These are phyloP conservation scores for Onychostruthus taczanowskii DNA, from an alignment of 2,113 vertebrate genomes.

Conservation along the genomic window DNA sequence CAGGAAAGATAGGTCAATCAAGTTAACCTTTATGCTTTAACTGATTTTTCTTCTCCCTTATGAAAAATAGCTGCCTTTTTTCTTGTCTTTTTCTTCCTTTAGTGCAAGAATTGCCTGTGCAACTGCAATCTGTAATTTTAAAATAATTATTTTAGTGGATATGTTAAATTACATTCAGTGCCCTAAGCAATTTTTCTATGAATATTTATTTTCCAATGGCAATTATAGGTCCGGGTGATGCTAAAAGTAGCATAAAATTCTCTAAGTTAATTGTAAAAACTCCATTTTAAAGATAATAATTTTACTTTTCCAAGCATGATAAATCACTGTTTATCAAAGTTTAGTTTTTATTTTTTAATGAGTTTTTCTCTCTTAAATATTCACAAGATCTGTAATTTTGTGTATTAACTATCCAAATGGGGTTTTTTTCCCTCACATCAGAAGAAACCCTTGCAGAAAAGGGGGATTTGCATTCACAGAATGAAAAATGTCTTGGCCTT, in stretches of 20 bases:
- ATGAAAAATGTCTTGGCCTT: not conserved
- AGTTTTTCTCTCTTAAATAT: not conserved
- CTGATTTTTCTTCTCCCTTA: not conserved
- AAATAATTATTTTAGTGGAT: not conserved
- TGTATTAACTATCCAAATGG: not conserved
- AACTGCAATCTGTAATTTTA: not conserved
- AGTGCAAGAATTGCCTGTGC: not conserved
- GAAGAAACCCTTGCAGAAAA: not conserved
- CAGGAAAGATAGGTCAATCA: not conserved
- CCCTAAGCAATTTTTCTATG: not conserved
- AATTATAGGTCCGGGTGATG: not conserved
- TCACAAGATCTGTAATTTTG: not conserved
- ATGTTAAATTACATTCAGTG: not conserved
- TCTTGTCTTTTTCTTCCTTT: not conserved
- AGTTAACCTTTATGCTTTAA: not conserved
- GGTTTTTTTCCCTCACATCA: fast-evolving
- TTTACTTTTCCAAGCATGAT: not conserved
- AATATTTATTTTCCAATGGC: not conserved
- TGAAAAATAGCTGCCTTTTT: not conserved
- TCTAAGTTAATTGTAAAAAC: not conserved
- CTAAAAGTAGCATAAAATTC: not conserved
- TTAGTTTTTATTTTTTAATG: not conserved
- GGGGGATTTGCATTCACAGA: not conserved
- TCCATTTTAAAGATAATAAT: not conserved
- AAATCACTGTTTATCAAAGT: not conserved